Conservation (phyloP, 2,113 vertebrate species). For the Seriola quinqueradiata region DNA sequence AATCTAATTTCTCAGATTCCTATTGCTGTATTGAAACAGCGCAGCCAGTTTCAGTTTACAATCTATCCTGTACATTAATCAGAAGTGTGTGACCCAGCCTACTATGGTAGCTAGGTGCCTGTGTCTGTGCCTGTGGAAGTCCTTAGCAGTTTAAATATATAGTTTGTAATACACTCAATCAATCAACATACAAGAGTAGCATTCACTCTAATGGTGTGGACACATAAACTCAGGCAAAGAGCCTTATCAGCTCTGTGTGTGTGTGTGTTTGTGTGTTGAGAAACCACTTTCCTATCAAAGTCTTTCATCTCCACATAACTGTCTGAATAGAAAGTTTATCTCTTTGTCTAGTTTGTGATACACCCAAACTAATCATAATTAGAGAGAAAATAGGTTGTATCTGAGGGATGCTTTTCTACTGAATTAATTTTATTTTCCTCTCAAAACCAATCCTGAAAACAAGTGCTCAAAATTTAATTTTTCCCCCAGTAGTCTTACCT, state of each 20-base stretch:
- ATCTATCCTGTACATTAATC: not conserved
- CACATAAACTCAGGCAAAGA: not conserved
- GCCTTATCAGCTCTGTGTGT: constrained; percentile 10
- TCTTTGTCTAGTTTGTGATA: not conserved
- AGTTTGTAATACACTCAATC: not conserved
- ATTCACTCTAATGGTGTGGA: not conserved
- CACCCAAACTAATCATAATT: not conserved
- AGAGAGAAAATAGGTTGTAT: not conserved
- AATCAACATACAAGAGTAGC: not conserved
- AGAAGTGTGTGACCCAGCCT: not conserved
- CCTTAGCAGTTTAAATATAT: not conserved
- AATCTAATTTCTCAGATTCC: constrained; percentile 1
- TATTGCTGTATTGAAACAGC: constrained; percentile 3
- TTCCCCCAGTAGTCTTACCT: not conserved
- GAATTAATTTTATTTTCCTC: too few species aligned
- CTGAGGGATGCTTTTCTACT: not conserved
- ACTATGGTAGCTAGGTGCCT: not conserved
- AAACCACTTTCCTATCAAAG: constrained; percentile 12
- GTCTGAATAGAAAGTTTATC: constrained; percentile 14
- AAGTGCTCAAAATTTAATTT: too few species aligned
- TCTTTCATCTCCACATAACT: constrained; percentile 5
- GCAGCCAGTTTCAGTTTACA: constrained; percentile 16
- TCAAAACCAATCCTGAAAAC: too few species aligned
- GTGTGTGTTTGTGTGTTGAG: constrained; percentile 1
- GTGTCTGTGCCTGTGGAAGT: not conserved